Evolutionary conservation across 2,888 invertebrate species (phyloP), one percentile per base, ranked within the genome.

Genomic region (Odontocolon sp.): DNA sequence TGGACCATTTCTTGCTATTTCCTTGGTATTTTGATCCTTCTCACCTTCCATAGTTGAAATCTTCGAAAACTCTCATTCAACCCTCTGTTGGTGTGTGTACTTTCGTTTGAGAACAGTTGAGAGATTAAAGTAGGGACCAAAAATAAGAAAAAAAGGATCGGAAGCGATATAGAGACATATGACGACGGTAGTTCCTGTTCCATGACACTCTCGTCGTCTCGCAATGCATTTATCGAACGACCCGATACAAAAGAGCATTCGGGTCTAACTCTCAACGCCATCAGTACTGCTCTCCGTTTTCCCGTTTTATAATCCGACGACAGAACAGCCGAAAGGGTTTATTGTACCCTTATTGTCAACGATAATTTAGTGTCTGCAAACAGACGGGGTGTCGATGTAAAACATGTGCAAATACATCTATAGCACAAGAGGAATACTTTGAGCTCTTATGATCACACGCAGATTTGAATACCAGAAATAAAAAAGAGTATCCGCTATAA

Each of bases 321-420:
- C 80, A 67, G 81, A 72, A 83, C 77, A 72, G 73, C 63, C 42
- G 78, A 77, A 87, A 87, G 85, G 89, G 88, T 85, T 88, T 85
- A 74, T 9, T 8, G 28, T 52, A 78, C 64, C 73, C 84, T 84
- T 82, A 89, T 90, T 90, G 89, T 89, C 81, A 83, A 80, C 81
- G 80, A 87, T 90, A 90, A 90, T 90, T 90, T 90, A 90, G 86
- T 90, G 89, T 89, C 90, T 90, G 88, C 89, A 90, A 90, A 90
- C 89, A 90, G 84, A 84, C 88, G 85, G 84, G 85, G 84, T 83
- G 82, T 83, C 82, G 83, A 87, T 86, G 85, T 85, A 82, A 84
- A 85, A 85, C 86, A 84, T 84, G 85, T 81, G 83, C 84, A 84
- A 84, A 83, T 84, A 85, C 84, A 80, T 78, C 61, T 66, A 74